Base-by-base conservation (phyloP, 2,797 vertebrate species). In the Sylvia borin region DNA sequence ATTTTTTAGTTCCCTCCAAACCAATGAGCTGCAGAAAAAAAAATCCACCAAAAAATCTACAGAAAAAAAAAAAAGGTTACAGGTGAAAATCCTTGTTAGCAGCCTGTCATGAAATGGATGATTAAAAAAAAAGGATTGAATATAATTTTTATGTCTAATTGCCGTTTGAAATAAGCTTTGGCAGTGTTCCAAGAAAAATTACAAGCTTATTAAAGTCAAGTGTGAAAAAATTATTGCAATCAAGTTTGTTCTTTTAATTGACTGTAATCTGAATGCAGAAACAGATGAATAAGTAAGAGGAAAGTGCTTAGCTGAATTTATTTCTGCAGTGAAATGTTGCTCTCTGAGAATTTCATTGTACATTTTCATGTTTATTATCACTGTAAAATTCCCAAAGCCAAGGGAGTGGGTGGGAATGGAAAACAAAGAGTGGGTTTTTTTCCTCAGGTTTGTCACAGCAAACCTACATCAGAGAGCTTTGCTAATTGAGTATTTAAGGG, bases 181-280 rank as follows among this genome's bases (percentile, higher is more conserved):
- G 80, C 80, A 55, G n/a, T 0, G 29, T 82, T 42, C 85, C 95
- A 95, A 92, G 70, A 86, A 95, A 96, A 93, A 96, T 90, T 92
- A 93, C 67, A 94, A 93, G 94, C 95, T 82, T 91, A 93, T 96
- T 94, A 95, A 94, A 96, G 79, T 90, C 91, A 92, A 97, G 70
- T 65, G 79, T 92, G 90, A 51, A 95, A 95, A 95, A 95, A 94
- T 53, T 86, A 96, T 82, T 84, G 85, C 93, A 90, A 82, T 95
- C 83, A 88, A 92, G 79, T 96, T 97, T 93, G 85, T 90, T 95
- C 88, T 93, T 95, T 96, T 94, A 96, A 96, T 88, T 94, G 80
- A 90, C 67, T 95, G 47, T 76, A 88, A 78, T 94, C 34, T 65
- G 34, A 92, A 92, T 31, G 66, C 40, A 70, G 88, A 82, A 93